A percentile compares a stretch with the other conserved stretches of the same genome.
phyloP scores from a whole-genome alignment of 1,140 invertebrate species.

The Pomacea maculata region DNA sequence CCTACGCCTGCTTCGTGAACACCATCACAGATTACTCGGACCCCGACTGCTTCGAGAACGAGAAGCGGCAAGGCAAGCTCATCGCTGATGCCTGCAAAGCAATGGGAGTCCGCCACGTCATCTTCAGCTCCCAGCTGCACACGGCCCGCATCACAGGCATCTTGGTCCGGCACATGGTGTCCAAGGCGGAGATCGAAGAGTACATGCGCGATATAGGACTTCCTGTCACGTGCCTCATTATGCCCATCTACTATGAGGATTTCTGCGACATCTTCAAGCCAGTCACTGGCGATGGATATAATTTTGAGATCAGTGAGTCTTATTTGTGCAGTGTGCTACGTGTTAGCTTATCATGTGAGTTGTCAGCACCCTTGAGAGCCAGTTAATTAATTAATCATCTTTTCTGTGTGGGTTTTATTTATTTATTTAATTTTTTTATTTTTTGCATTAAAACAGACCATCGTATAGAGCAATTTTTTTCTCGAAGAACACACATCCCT shows the following conservation, averaged over 20 bases:
- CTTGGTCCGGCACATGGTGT: constrained; percentile 52
- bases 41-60: constrained; percentile 48
- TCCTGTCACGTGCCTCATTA: constrained; percentile 50
- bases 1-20: constrained; percentile 51
- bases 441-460: no score
- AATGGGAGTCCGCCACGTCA: constrained; percentile 46
- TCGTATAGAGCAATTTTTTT: no score
- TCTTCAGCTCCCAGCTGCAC: constrained; percentile 59
- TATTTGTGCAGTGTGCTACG: background rate
- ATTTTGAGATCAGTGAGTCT: constrained; percentile 44
- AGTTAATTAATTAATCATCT: no score
- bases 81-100: constrained; percentile 54
- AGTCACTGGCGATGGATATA: constrained; percentile 24
- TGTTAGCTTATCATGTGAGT: no score
- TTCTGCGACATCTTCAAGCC: constrained; percentile 47
- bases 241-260: constrained; percentile 58
- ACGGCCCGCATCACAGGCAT: constrained; percentile 44
- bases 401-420: no score
- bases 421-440: no score
- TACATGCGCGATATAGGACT: constrained; percentile 50
- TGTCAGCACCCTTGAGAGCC: no score
- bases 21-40: constrained; percentile 51
- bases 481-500: no score
- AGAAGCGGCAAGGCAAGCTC: constrained; percentile 47
- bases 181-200: constrained; percentile 57